A percentile compares a stretch with the other conserved stretches of the same genome.
These are phyloP conservation scores for Hepsetus odoe DNA, from an alignment of 2,113 vertebrate species.

Conservation along the genomic window DNA sequence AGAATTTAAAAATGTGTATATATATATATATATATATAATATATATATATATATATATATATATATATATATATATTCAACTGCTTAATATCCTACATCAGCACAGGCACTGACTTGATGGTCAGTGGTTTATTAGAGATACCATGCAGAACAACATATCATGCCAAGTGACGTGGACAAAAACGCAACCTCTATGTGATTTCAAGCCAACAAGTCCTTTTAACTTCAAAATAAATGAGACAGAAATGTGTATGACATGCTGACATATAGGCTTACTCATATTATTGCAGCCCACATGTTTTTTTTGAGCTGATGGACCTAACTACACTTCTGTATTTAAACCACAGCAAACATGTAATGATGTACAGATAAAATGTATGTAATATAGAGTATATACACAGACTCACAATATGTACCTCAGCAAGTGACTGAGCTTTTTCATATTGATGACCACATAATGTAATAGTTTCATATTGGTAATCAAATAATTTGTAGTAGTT, in stretches of 20 bases:
- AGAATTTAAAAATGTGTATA: too few species aligned
- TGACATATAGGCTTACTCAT: background rate
- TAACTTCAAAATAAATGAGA: slow-evolving; percentile 3
- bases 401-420: background rate
- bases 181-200: background rate
- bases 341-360: background rate
- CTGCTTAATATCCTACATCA: background rate
- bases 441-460: background rate
- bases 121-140: background rate
- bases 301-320: background rate
- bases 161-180: background rate
- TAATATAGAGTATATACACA: too few species aligned
- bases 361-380: background rate
- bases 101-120: background rate
- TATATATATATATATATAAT: too few species aligned
- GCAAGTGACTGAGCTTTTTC: background rate
- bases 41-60: too few species aligned
- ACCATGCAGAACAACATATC: background rate
- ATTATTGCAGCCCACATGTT: background rate
- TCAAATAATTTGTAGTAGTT: background rate
- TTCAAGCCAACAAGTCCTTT: too few species aligned
- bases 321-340: background rate
- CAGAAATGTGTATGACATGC: background rate
- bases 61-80: background rate
- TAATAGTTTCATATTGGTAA: background rate